Conservation (phyloP, 2,888 invertebrate genomes). For the Drosophila mayaguana region DNA sequence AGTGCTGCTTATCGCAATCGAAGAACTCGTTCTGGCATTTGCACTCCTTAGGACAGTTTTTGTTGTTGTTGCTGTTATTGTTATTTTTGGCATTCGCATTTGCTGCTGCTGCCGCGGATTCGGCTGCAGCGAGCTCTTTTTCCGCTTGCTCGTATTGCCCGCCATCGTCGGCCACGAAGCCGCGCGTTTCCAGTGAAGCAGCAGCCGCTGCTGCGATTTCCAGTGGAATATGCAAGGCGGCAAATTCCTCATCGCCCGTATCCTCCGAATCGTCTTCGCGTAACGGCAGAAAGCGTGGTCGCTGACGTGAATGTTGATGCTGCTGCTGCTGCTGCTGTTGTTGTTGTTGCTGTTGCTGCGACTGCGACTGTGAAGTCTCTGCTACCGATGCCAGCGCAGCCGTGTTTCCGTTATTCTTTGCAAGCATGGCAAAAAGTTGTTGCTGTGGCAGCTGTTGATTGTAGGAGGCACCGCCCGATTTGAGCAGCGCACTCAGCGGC, state of each 20-base stretch:
- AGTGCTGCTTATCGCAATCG: conserved; percentile 90
- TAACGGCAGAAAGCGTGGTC: conserved; percentile 53
- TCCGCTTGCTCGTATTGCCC: conserved; percentile 82
- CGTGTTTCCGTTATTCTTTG: conserved; percentile 60
- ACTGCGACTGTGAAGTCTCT: conserved; percentile 5
- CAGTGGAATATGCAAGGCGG: conserved; percentile 57
- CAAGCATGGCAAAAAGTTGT: conserved; percentile 79
- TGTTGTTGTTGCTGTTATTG: conserved; percentile 45
- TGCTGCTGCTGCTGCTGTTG: conserved; percentile 30
- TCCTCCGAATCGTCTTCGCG: conserved; percentile 64
- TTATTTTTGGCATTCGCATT: conserved; percentile 45
- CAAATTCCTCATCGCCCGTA: conserved; percentile 60
- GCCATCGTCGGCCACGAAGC: conserved; percentile 83
- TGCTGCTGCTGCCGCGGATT: conserved; percentile 32
- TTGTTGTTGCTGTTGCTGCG: conserved; percentile 14
- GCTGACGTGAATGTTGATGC: conserved; percentile 47
- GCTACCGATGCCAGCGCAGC: conserved; percentile 27
- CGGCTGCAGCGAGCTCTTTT: conserved; percentile 64
- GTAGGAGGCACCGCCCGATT: conserved; percentile 73
- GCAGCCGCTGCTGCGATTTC: conserved; percentile 53
- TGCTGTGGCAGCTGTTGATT: conserved; percentile 77
- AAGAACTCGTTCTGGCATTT: conserved; percentile 90
- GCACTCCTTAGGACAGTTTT: conserved; percentile 88
- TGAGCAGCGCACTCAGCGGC: conserved; percentile 67
- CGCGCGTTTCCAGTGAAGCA: conserved; percentile 80